Evolutionary conservation across 2,797 vertebrate species (phyloP), one percentile per base, ranked within the genome.

Genomic region (Myotis pilosus): DNA sequence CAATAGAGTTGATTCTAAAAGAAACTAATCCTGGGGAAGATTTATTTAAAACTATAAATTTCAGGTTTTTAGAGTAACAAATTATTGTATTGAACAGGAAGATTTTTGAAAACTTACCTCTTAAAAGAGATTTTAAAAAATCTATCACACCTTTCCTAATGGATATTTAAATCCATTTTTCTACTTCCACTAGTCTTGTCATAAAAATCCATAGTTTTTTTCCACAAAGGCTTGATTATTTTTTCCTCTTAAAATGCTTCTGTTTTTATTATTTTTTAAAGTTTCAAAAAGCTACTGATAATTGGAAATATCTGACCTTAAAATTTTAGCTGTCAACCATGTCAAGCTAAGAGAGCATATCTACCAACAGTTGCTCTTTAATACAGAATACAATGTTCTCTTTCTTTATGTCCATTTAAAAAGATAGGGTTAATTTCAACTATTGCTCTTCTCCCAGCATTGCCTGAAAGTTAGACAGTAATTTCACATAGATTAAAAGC

Each of bases 361-460:
- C 92, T 95, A 69, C 20, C 22, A 79, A 60, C 13, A 83, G 23
- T 68, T 87, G 22, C 62, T 89, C 78, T 79, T 92, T 69, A 79
- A 76, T 82, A 19, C n/a, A 53, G 91, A 86, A 72, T 30, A 89
- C 71, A 94, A 4, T 75, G 8, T 89, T 83, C 71, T 76, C 47
- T 93, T 79, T 79, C 53, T 93, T 79, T 75, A 55, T 80, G 57
- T 41, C 78, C 33, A 76, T 72, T 95, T 91, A 57, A 91, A 91
- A 91, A 86, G 49, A 53, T 78, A 78, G 30, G 36, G 10, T 53
- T 92, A 51, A 74, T 89, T 95, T 93, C 25, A 84, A 60, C 79
- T 91, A 69, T 78, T 87, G 28, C 55, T 72, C 16, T 83, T 60
- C 53, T 71, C 11, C 38, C 25, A 95, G 49, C 75, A 75, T 87